Base-by-base conservation (phyloP, 2,113 vertebrate genomes). In the Cheilinus undulatus region DNA sequence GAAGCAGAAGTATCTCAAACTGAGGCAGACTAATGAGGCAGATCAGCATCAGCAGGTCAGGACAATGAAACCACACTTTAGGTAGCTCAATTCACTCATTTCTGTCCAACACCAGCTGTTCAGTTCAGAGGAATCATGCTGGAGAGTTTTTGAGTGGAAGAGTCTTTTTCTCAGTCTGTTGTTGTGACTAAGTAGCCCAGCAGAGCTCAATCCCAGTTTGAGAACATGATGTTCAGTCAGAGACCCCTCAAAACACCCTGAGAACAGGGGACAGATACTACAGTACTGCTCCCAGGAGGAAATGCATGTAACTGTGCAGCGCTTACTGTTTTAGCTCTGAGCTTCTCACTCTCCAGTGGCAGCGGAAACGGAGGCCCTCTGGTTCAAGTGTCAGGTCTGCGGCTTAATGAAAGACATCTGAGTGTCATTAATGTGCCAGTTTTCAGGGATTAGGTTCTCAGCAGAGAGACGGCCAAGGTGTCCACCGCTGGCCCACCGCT, bases 321-420 rank as follows among this genome's bases (percentile, higher is more conserved):
- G 57, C 54, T 68, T 23, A 53, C 42, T 53, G 53, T 73, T 68
- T 57, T 1, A 48, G 51, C 69, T 51, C 49, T 23, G 38, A 30
- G 43, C 8, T 45, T 38, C 56, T 82, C 59, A 28, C 32, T 73
- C 42, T 61, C 46, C 43, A 6, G 3, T 30, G 49, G 57, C 9
- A 52, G 83, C 62, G 40, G 83, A 84, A 82, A 66, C 1, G 24
- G 76, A 76, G 60, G 60, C 63, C 76, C 73, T 62, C 11, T 13
- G 43, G 82, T 86, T 86, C 66, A 81, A 87, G 73, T 83, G 88
- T 79, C 67, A 82, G 64, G 70, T 56, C 81, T 42, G 69, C 19
- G 34, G 40, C 42, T 53, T 87, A 89, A 90, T 78, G 75, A 78
- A 81, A 87, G 65, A 76, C 87, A 88, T 73, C 50, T 85, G 88